Conservation (phyloP, 2,113 vertebrate species). For the Anser cygnoides region DNA sequence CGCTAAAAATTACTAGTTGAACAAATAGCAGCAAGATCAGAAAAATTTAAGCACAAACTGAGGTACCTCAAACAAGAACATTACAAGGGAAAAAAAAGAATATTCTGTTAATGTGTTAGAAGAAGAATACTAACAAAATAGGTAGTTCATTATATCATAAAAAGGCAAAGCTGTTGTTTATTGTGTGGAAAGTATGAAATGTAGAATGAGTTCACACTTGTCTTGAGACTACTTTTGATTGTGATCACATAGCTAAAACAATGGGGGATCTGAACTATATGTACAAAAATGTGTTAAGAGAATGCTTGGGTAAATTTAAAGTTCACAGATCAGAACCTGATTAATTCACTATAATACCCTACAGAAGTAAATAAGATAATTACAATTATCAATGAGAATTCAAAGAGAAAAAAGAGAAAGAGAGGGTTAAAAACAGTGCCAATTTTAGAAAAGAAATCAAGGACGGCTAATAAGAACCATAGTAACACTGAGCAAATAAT, state of each 20-base stretch:
- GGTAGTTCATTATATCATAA: neutral
- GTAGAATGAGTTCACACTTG: neutral
- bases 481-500: neutral
- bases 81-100: neutral
- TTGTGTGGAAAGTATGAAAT: neutral
- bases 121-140: neutral
- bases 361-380: neutral
- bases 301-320: neutral
- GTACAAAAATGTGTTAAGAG: neutral
- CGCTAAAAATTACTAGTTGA: neutral
- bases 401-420: neutral
- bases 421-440: neutral
- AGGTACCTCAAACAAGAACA: neutral
- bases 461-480: neutral
- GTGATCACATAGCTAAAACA: neutral
- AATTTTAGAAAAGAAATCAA: neutral
- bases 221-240: neutral
- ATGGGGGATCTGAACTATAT: neutral
- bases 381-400: neutral
- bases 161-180: neutral
- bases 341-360: neutral
- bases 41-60: neutral
- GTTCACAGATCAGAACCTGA: neutral
- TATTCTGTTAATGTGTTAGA: neutral
- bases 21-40: neutral